Percentiles rank a stretch among this genome's conserved stretches.
Evolutionary conservation across 92 coral and sea anemone genomes (phyloP).

Genomic region (Siderastrea siderea): DNA sequence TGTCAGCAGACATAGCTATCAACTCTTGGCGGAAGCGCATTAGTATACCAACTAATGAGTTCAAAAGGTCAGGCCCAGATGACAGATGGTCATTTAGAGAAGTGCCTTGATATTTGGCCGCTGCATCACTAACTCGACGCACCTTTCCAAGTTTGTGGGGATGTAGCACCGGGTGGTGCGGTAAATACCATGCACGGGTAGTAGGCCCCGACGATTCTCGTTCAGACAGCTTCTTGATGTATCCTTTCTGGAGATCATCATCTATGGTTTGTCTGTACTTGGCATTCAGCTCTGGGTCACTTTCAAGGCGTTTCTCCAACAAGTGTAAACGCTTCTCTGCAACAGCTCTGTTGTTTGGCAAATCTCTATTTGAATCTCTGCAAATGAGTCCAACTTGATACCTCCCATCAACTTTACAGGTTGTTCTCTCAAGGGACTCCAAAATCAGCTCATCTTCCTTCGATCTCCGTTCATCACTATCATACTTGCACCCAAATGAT

Average conservation of each 20-base stretch:
- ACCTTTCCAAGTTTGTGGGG: constrained; percentile 43
- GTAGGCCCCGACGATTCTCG: constrained; percentile 15
- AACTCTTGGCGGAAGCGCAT: constrained; percentile 60
- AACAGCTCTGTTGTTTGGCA: not conserved
- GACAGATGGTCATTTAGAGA: constrained; percentile 40
- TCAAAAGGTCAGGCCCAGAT: constrained; percentile 57
- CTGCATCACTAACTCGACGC: not conserved
- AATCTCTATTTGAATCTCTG: not conserved
- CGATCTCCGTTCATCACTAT: constrained; percentile 18
- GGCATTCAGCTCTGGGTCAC: not conserved
- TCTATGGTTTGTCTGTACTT: constrained; percentile 41
- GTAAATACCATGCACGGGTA: constrained; percentile 28
- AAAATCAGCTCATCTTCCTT: constrained; percentile 48
- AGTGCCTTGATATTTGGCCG: constrained; percentile 28
- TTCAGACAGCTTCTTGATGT: constrained; percentile 32
- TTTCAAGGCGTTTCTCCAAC: constrained; percentile 45
- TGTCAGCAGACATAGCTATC: constrained; percentile 65
- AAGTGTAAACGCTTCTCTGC: constrained; percentile 13
- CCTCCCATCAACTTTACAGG: constrained; percentile 55
- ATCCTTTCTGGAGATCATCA: constrained; percentile 33
- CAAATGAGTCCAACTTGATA: constrained; percentile 59
- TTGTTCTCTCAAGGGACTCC: constrained; percentile 33
- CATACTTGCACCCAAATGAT: constrained; percentile 35
- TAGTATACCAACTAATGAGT: constrained; percentile 34
- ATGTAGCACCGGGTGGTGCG: constrained; percentile 22